These are phyloP conservation scores for Scortum barcoo DNA, from an alignment of 2,113 vertebrate species.

Conservation along the genomic window DNA sequence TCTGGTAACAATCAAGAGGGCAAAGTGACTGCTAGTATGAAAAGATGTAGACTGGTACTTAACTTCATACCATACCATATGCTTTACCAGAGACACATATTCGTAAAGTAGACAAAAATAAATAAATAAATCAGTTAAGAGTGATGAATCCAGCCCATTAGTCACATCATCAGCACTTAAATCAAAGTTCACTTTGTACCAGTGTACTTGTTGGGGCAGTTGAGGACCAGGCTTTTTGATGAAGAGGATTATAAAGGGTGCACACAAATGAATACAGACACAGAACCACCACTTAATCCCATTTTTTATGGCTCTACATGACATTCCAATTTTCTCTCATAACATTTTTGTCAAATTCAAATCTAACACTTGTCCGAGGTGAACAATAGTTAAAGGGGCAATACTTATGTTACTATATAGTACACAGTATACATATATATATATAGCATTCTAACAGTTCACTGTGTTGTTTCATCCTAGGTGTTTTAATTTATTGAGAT, in stretches of 20 bases:
- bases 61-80: too few species aligned
- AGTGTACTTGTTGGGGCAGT: not conserved
- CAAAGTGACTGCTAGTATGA: too few species aligned
- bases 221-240: not conserved
- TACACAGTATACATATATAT: too few species aligned
- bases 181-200: not conserved
- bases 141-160: slow-evolving; percentile 4
- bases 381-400: not conserved
- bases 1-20: too few species aligned
- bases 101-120: too few species aligned
- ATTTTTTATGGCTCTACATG: not conserved
- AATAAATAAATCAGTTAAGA: not conserved
- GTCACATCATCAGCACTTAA: not conserved
- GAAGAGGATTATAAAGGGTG: not conserved
- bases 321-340: not conserved
- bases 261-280: not conserved
- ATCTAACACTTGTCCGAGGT: not conserved
- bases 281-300: not conserved
- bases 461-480: too few species aligned
- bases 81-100: too few species aligned
- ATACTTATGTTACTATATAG: not conserved
- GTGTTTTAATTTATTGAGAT: too few species aligned
- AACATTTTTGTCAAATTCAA: not conserved
- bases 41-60: too few species aligned
- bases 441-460: too few species aligned